Evolutionary conservation across 2,113 vertebrate genomes (phyloP).

Genomic region (Morphnarchus princeps): DNA sequence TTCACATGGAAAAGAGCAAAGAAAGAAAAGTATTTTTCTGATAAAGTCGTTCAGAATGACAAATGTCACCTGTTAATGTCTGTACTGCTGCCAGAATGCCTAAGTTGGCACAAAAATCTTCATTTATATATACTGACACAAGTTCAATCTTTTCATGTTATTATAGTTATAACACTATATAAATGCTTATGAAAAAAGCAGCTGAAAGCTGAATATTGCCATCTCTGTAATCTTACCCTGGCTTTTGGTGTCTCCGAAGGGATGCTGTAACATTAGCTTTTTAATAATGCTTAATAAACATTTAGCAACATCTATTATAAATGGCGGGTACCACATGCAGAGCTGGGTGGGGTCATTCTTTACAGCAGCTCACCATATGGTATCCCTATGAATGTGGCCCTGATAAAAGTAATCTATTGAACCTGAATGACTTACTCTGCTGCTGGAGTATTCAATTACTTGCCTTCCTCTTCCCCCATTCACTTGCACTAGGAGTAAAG

Average conservation of each 20-base stretch:
- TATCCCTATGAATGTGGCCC: slow-evolving; percentile 70
- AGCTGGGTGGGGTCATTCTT: slow-evolving; percentile 63
- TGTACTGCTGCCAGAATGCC: not conserved
- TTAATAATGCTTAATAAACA: slow-evolving; percentile 55
- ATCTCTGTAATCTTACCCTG: slow-evolving; percentile 63
- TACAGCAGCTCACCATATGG: slow-evolving; percentile 82
- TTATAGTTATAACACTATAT: not conserved
- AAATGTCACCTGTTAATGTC: not conserved
- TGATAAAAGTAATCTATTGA: slow-evolving; percentile 67
- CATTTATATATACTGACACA: not conserved
- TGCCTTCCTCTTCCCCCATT: not conserved
- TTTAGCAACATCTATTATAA: slow-evolving; percentile 60
- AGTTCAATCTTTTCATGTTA: not conserved
- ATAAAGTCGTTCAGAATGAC: not conserved
- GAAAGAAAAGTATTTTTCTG: not conserved
- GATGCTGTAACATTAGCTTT: slow-evolving; percentile 67
- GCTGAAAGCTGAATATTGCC: not conserved
- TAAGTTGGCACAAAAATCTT: not conserved
- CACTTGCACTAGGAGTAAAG: slow-evolving; percentile 68
- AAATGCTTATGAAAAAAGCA: not conserved
- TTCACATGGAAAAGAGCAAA: not conserved
- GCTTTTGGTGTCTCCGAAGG: slow-evolving; percentile 33
- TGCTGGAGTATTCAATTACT: slow-evolving; percentile 20
- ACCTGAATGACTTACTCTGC: not conserved
- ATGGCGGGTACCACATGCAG: slow-evolving; percentile 71